These are phyloP conservation scores for Pachydiplax longipennis DNA, from an alignment of 2,888 invertebrate genomes.

Conservation along the genomic window DNA sequence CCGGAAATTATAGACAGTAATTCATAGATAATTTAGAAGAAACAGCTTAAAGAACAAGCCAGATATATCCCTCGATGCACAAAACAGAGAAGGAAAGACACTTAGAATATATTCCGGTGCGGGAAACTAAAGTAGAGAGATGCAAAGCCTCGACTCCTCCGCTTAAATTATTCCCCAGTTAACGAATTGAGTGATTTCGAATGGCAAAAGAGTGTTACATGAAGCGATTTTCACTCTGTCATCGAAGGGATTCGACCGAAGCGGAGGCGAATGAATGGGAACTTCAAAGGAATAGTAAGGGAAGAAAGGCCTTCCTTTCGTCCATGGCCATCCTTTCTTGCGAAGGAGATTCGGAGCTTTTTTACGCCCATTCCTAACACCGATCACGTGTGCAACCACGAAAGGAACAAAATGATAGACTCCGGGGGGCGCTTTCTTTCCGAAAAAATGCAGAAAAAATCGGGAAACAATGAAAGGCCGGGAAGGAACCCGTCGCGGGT, in stretches of 20 bases:
- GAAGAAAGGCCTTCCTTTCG: not conserved
- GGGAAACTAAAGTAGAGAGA: no score
- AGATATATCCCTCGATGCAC: no score
- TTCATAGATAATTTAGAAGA: no score
- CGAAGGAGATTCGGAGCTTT: not conserved
- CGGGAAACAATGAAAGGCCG: no score
- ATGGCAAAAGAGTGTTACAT: not conserved
- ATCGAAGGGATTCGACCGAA: not conserved
- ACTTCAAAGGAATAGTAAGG: not conserved
- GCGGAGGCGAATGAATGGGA: not conserved
- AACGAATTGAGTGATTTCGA: not conserved
- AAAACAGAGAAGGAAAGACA: no score
- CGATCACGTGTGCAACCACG: not conserved
- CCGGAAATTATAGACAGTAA: no score
- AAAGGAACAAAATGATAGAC: not conserved
- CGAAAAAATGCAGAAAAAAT: no score
- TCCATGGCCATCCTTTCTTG: not conserved
- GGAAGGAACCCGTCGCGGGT: no score
- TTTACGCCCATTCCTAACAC: not conserved
- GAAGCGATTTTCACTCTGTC: not conserved
- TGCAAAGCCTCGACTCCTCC: no score
- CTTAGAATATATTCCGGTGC: no score
- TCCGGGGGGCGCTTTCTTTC: no score
- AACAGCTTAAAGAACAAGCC: no score
- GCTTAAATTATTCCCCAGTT: not conserved